Percentiles rank a stretch among this genome's conserved stretches.
Conservation (phyloP, 2,888 invertebrate genomes). For the Pollenia amentaria region DNA sequence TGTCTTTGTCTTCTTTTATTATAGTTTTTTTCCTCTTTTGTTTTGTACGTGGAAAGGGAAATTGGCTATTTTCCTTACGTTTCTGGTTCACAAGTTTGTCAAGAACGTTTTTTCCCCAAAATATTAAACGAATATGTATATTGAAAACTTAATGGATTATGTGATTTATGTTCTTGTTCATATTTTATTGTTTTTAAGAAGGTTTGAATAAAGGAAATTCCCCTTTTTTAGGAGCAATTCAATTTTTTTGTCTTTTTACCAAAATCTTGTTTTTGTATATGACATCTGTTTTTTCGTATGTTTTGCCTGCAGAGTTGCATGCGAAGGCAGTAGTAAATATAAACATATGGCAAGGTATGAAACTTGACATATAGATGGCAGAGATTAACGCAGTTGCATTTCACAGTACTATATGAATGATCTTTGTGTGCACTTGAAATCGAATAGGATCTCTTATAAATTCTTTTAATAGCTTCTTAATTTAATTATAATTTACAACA, state of each 20-base stretch:
- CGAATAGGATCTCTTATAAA: too few species aligned
- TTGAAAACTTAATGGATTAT: not conserved
- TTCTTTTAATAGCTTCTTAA: too few species aligned
- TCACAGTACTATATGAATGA: not conserved
- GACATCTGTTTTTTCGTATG: slow-evolving; percentile 45
- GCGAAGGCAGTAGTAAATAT: not conserved
- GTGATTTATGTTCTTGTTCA: not conserved
- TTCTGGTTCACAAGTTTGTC: not conserved
- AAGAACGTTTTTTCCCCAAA: not conserved
- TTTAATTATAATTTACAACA: too few species aligned
- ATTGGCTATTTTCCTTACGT: slow-evolving; percentile 14
- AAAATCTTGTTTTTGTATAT: slow-evolving; percentile 42
- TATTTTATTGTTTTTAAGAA: not conserved
- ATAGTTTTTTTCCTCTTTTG: slow-evolving; percentile 51
- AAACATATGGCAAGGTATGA: not conserved
- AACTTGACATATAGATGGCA: slow-evolving; percentile 13
- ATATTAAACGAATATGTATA: not conserved
- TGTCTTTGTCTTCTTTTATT: slow-evolving; percentile 58
- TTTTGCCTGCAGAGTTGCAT: slow-evolving; percentile 21
- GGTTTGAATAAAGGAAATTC: slow-evolving; percentile 45
- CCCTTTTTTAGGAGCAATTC: slow-evolving; percentile 62
- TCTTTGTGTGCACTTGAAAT: too few species aligned
- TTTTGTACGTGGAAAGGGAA: slow-evolving; percentile 38
- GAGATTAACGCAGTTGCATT: not conserved
- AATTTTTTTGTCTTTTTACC: slow-evolving; percentile 37